Conservation (phyloP, 2,797 vertebrate species). For the Mallotus villosus region DNA sequence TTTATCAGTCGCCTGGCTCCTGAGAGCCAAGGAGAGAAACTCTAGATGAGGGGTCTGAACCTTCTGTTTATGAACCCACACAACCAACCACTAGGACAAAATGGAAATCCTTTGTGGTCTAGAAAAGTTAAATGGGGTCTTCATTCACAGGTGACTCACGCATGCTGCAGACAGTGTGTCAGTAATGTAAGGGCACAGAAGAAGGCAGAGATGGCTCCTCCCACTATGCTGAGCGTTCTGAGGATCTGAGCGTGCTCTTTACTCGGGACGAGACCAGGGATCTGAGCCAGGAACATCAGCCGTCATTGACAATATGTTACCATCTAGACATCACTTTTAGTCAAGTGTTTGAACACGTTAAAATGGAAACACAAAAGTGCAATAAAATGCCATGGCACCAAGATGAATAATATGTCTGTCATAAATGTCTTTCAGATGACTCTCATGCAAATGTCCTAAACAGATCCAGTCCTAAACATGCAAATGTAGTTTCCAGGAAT, state of each 20-base stretch:
- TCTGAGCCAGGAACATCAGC: not conserved
- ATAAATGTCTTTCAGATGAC: too few species aligned
- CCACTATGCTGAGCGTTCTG: not conserved
- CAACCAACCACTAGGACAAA: too few species aligned
- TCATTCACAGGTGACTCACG: not conserved
- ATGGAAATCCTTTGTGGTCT: too few species aligned
- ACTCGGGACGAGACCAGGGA: not conserved
- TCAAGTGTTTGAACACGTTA: not conserved
- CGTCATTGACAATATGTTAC: too few species aligned
- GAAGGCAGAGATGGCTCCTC: conserved; percentile 8
- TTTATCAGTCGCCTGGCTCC: not conserved
- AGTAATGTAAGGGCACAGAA: conserved; percentile 15
- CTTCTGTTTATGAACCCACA: not conserved
- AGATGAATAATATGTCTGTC: too few species aligned
- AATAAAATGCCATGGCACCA: not conserved
- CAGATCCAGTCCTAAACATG: too few species aligned
- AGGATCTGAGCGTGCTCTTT: not conserved
- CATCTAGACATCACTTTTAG: not conserved
- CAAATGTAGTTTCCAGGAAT: too few species aligned
- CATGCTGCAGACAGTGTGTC: conserved; percentile 4
- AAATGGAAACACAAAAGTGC: not conserved
- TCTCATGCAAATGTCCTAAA: too few species aligned
- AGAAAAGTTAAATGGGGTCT: not conserved
- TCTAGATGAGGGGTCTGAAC: not conserved
- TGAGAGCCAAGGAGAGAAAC: not conserved